These are phyloP conservation scores for Lynx canadensis DNA, from an alignment of 2,113 vertebrate genomes.

Conservation along the genomic window DNA sequence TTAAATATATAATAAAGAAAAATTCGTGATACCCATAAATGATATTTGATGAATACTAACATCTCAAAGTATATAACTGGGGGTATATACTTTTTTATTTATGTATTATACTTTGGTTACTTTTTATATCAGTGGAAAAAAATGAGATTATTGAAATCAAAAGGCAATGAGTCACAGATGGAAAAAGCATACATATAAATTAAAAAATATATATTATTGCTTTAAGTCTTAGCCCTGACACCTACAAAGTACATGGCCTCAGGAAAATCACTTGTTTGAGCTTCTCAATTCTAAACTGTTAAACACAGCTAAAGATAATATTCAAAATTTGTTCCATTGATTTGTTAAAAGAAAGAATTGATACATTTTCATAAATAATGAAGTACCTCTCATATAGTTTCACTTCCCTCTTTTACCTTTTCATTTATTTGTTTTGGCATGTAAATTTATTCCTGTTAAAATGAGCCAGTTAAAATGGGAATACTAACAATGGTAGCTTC, in stretches of 20 bases:
- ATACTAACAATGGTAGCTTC: neutral
- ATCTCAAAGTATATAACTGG: neutral
- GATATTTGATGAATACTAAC: neutral
- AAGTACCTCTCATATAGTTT: neutral
- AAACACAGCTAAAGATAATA: neutral
- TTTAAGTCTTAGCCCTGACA: neutral
- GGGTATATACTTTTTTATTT: neutral
- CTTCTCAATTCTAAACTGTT: neutral
- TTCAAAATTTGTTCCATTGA: neutral
- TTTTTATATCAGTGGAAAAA: neutral
- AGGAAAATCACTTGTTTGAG: neutral
- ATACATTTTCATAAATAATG: neutral
- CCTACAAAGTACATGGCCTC: neutral
- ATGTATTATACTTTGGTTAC: neutral
- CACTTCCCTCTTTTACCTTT: neutral
- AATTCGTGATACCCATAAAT: neutral
- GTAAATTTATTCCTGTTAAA: neutral
- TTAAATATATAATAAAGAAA: neutral
- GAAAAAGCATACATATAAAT: neutral
- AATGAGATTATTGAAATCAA: neutral
- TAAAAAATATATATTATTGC: neutral
- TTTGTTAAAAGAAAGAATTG: conserved; percentile 9
- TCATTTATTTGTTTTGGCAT: neutral
- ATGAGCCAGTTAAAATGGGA: neutral
- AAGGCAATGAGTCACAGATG: neutral